Conservation (phyloP, 1,140 invertebrate species). For the Drosophila seguyi region DNA sequence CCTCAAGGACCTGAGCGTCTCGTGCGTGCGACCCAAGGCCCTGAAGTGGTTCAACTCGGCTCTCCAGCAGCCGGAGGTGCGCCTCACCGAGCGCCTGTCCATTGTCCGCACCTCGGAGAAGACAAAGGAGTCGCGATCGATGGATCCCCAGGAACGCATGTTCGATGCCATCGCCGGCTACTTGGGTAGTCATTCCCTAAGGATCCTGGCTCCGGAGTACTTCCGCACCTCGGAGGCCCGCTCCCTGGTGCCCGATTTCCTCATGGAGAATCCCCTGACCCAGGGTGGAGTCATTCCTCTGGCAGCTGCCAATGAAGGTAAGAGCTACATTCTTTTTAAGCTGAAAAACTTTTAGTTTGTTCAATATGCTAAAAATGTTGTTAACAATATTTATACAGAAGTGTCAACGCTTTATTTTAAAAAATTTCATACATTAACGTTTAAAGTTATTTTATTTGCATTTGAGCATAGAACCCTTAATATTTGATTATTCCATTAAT, state of each 20-base stretch:
- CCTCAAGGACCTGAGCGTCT: slow-evolving; percentile 88
- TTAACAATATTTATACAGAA: no score
- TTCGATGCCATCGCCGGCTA: slow-evolving; percentile 89
- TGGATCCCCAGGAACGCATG: slow-evolving; percentile 79
- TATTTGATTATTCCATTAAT: neutral
- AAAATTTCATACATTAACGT: no score
- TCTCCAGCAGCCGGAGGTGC: slow-evolving; percentile 88
- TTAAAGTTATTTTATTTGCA: neutral
- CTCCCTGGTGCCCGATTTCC: slow-evolving; percentile 88
- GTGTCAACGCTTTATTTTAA: no score
- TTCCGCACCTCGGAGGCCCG: slow-evolving; percentile 87
- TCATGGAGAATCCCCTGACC: slow-evolving; percentile 88
- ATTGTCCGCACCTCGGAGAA: slow-evolving; percentile 88
- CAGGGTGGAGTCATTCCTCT: slow-evolving; percentile 89
- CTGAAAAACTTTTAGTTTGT: neutral
- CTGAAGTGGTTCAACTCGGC: slow-evolving; percentile 90
- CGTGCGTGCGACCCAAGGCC: slow-evolving; percentile 91
- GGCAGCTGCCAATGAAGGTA: slow-evolving; percentile 87
- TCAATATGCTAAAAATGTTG: no score
- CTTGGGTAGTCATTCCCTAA: slow-evolving; percentile 88
- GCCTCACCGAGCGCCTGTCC: slow-evolving; percentile 90
- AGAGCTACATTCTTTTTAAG: neutral
- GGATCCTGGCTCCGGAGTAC: slow-evolving; percentile 88
- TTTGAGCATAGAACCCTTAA: neutral
- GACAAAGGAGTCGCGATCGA: slow-evolving; percentile 35